phyloP scores from a whole-genome alignment of 2,888 invertebrate species.

The Pristionchus maxplancki region DNA sequence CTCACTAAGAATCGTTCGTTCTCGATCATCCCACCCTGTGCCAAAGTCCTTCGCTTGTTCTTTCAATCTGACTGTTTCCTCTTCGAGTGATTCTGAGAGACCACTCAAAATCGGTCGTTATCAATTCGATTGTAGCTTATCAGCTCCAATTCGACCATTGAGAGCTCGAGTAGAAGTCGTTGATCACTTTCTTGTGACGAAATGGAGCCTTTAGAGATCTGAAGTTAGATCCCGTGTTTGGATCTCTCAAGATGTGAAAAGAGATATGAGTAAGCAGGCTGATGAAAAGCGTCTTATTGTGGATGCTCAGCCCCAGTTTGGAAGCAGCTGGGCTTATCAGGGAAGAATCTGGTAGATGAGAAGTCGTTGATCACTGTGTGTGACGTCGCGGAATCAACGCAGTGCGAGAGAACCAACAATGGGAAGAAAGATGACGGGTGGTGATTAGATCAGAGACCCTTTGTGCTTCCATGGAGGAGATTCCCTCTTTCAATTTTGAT shows the following conservation, averaged over 20 bases:
- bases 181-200: not conserved
- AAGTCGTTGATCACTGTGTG: conserved; percentile 6
- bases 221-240: no score
- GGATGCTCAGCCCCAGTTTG: not conserved
- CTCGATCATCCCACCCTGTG: not conserved
- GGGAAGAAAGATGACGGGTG: not conserved
- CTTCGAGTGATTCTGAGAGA: conserved; percentile 10
- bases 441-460: not conserved
- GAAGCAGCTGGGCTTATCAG: not conserved
- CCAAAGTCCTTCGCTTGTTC: not conserved
- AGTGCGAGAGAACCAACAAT: conserved; percentile 33
- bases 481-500: no score
- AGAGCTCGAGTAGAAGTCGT: not conserved
- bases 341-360: not conserved
- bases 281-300: no score
- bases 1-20: not conserved
- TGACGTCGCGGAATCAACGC: not conserved
- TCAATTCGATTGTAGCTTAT: not conserved
- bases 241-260: no score
- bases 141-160: not conserved
- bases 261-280: no score
- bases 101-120: not conserved
- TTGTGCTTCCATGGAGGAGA: no score
- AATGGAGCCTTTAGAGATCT: not conserved
- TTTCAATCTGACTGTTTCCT: not conserved